Evolutionary conservation across 2,888 invertebrate species (phyloP).

Genomic region (Liopterus haemorrhoidalis): DNA sequence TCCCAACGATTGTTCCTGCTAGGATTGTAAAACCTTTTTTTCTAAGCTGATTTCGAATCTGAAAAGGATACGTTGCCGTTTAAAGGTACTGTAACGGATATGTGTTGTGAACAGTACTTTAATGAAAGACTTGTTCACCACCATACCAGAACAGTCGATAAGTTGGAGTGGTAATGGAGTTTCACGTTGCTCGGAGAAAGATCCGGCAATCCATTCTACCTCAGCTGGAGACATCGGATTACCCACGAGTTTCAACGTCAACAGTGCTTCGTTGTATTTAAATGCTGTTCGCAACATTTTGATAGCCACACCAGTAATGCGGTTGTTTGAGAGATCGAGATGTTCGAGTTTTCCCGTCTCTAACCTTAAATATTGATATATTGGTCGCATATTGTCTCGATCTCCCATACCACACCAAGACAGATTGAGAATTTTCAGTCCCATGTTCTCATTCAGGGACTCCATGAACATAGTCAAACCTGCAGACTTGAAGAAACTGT

Average conservation of each 20-base stretch:
- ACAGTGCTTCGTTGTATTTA: conserved; percentile 44
- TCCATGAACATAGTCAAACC: conserved; percentile 42
- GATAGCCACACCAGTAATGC: conserved; percentile 38
- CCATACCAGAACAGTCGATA: conserved; percentile 49
- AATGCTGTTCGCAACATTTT: conserved; percentile 44
- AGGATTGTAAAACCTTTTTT: conserved; percentile 39
- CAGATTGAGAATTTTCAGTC: conserved; percentile 42
- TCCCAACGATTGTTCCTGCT: conserved; percentile 46
- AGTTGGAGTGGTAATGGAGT: conserved; percentile 41
- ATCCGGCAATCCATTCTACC: conserved; percentile 43
- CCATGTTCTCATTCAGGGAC: conserved; percentile 40
- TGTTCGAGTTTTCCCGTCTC: conserved; percentile 35
- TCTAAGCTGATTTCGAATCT: conserved; percentile 34
- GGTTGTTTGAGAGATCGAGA: conserved; percentile 43
- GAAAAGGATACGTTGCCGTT: neutral
- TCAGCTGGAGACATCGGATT: conserved; percentile 49
- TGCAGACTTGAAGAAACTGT: conserved; percentile 45
- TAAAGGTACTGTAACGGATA: neutral
- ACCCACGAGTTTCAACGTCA: conserved; percentile 46
- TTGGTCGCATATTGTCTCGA: conserved; percentile 36
- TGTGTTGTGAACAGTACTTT: conserved; percentile 34
- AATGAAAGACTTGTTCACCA: conserved; percentile 45
- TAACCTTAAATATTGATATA: conserved; percentile 35
- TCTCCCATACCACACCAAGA: conserved; percentile 48
- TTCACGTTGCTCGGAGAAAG: conserved; percentile 39